These are phyloP conservation scores for Festucalex cinctus DNA, from an alignment of 2,113 vertebrate species.

Conservation along the genomic window DNA sequence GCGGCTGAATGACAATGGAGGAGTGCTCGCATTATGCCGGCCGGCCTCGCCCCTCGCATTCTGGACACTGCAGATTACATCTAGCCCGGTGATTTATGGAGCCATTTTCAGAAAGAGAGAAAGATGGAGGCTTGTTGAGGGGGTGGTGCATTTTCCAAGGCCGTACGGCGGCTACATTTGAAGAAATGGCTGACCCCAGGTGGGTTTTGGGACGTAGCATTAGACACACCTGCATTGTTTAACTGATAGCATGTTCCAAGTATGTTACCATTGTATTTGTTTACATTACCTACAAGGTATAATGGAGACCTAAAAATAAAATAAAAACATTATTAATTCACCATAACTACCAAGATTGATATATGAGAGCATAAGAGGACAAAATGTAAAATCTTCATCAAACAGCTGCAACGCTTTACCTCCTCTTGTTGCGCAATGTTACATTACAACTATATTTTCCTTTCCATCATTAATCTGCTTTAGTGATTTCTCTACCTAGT, in stretches of 20 bases:
- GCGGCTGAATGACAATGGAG: slow-evolving; percentile 95
- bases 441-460: no score
- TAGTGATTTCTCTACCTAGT: no score
- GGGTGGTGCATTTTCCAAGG: slow-evolving; percentile 77
- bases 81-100: slow-evolving; percentile 94
- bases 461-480: no score
- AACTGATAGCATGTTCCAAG: background rate
- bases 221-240: background rate
- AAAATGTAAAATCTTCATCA: no score
- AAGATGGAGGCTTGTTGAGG: slow-evolving; percentile 74
- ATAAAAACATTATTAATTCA: no score
- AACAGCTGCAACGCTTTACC: no score
- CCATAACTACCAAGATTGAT: no score
- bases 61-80: slow-evolving; percentile 97
- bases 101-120: slow-evolving; percentile 64
- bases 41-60: slow-evolving; percentile 87
- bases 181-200: background rate
- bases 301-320: no score
- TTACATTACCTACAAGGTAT: no score
- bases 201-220: background rate
- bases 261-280: no score
- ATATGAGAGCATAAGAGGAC: no score
- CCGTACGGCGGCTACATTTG: slow-evolving; percentile 71
- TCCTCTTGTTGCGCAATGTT: no score
- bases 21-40: slow-evolving; percentile 87